Evolutionary conservation across 1,140 invertebrate species (phyloP).

Genomic region (Choristoneura fumiferana): DNA sequence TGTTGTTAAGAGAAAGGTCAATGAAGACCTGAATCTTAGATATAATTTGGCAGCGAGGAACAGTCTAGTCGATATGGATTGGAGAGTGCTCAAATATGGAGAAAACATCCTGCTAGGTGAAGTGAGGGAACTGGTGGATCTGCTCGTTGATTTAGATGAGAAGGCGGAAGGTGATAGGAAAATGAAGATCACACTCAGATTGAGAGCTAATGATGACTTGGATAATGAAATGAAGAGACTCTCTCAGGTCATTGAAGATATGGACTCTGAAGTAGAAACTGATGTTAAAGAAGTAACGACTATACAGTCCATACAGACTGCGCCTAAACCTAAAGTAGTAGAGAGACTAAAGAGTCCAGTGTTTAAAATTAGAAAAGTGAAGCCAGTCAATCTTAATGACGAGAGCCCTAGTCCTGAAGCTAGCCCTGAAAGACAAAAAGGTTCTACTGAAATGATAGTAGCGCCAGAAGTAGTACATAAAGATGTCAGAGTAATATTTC

Average conservation of each 20-base stretch:
- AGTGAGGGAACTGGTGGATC: slow-evolving; percentile 64
- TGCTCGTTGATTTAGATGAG: slow-evolving; percentile 47
- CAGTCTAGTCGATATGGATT: slow-evolving; percentile 71
- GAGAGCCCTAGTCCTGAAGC: slow-evolving; percentile 35
- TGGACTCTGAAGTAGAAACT: slow-evolving; percentile 51
- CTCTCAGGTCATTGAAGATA: slow-evolving; percentile 62
- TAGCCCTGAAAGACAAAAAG: slow-evolving; percentile 36
- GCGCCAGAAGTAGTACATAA: slow-evolving; percentile 30
- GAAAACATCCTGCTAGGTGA: slow-evolving; percentile 72
- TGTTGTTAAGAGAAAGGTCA: slow-evolving; percentile 31
- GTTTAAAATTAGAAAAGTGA: slow-evolving; percentile 62
- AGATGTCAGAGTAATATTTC: slow-evolving; percentile 61
- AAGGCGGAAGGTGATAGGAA: slow-evolving; percentile 52
- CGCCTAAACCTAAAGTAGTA: slow-evolving; percentile 38
- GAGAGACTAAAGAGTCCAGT: slow-evolving; percentile 54
- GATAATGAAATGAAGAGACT: slow-evolving; percentile 68
- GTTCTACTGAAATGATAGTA: slow-evolving; percentile 32
- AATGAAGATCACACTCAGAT: slow-evolving; percentile 39
- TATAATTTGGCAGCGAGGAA: slow-evolving; percentile 63
- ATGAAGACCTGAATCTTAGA: slow-evolving; percentile 56
- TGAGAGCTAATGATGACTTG: slow-evolving; percentile 55
- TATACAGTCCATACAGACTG: slow-evolving; percentile 36
- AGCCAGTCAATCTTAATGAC: slow-evolving; percentile 51
- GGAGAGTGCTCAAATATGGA: slow-evolving; percentile 72
- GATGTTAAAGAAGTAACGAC: slow-evolving; percentile 36